Base-by-base conservation (phyloP, 2,888 invertebrate species). In the Harpagoxenus sublaevis region DNA sequence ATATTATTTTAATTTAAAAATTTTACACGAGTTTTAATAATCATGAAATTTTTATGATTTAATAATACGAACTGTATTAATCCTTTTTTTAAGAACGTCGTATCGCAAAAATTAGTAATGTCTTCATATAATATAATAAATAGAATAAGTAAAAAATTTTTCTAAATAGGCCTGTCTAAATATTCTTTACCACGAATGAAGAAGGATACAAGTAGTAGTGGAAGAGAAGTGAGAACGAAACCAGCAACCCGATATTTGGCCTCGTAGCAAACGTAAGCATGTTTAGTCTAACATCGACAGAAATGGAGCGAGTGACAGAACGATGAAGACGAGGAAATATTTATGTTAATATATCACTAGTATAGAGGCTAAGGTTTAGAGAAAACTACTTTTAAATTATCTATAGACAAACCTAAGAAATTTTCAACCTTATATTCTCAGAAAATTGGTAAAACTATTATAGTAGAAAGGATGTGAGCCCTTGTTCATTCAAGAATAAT, bases 201-300 rank as follows among this genome's bases (percentile, higher is more conserved):
- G 53, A 45, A 18, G 2, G 35, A 55, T 9, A 15, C 12, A 31
- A 60, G 53, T 8, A 42, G 55, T 75, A 51, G 10, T 12, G 10
- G 10, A 74, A 63, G 10, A 51, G 51, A 51, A 70, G 84, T 28
- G 31, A 75, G 45, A 75, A 71, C 51, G 42, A 81, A 77, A 70
- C 62, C 57, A 62, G 86, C 65, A 89, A 89, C 53, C 65, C 28
- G 89, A 89, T 88, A 86, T 85, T 74, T 66, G 45, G 71, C 35
- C 39, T 79, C 70, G 42, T n/a, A 68, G 3, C 48, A 28, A 63
- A 53, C 70, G 63, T 57, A 75, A 74, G 75, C 45, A 39, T 55
- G 48, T 28, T 48, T 75, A 66, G n/a, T 53, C 68, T 55, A 60
- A 35, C 55, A 15, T 45, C 78, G 39, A 28, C 39, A 63, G 42